phyloP scores from a whole-genome alignment of 2,113 vertebrate species.

The Phycodurus eques region DNA sequence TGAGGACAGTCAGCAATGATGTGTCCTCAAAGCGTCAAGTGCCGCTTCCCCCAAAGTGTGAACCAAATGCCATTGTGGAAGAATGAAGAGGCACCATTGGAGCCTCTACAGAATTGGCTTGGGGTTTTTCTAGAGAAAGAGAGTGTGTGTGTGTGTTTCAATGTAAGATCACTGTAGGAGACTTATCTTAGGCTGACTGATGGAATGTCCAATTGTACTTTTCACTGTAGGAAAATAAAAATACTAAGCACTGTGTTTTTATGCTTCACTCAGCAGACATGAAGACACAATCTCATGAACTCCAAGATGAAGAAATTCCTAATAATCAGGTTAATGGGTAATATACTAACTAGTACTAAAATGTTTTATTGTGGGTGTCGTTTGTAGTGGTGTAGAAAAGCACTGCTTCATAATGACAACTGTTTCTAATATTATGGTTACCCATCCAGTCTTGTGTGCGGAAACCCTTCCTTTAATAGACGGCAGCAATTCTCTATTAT shows the following conservation, averaged over 20 bases:
- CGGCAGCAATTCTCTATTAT: constrained; percentile 1
- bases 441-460: too few relatives aligned
- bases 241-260: constrained; percentile 59
- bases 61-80: too few relatives aligned
- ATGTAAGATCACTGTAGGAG: constrained; percentile 16
- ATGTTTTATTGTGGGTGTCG: too few relatives aligned
- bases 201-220: constrained; percentile 57
- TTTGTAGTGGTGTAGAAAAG: too few relatives aligned
- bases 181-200: constrained; percentile 43
- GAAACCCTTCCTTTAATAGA: background rate
- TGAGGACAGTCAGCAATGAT: too few relatives aligned
- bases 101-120: constrained; percentile 31
- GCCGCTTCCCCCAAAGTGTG: too few relatives aligned
- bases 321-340: background rate
- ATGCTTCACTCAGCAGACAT: background rate
- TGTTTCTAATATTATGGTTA: too few relatives aligned
- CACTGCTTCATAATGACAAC: too few relatives aligned
- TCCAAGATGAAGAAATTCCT: background rate
- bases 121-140: constrained; percentile 11
- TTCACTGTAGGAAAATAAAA: constrained; percentile 62
- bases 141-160: background rate
- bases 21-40: too few relatives aligned
- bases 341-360: background rate
- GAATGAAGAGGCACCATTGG: background rate
- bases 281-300: background rate